Percentiles rank a stretch among this genome's conserved stretches.
phyloP scores from a whole-genome alignment of 2,797 vertebrate species.

The Hafferia zeledoni region DNA sequence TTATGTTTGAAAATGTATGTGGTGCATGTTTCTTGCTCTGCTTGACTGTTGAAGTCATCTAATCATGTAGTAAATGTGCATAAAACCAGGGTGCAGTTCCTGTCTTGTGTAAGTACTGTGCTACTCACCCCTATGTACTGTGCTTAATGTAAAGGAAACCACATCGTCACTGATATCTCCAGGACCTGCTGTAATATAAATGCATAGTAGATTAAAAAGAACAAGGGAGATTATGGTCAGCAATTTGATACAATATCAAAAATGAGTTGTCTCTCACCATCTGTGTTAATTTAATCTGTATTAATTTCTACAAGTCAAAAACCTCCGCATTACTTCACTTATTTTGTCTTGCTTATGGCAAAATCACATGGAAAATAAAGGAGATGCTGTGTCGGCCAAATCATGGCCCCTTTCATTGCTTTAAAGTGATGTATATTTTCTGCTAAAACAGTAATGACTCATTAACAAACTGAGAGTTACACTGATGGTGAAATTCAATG shows the following conservation, averaged over 20 bases:
- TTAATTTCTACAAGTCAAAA: not conserved
- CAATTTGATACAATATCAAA: not conserved
- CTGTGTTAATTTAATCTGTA: not conserved
- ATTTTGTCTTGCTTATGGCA: not conserved
- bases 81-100: not conserved
- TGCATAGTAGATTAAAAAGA: not conserved
- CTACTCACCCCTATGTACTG: not conserved
- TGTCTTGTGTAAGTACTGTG: not conserved
- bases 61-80: not conserved
- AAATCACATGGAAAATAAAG: not conserved
- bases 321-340: not conserved
- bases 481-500: not conserved
- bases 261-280: not conserved
- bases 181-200: not conserved
- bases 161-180: not conserved
- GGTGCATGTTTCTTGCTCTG: not conserved
- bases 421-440: not conserved
- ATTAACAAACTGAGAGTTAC: not conserved
- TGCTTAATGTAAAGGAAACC: not conserved
- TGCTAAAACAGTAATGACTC: not conserved
- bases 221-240: not conserved
- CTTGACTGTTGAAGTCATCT: not conserved
- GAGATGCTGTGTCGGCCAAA: accelerated
- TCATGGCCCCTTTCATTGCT: not conserved
- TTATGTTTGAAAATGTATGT: not conserved